Evolutionary conservation across 2,113 vertebrate genomes (phyloP).

Genomic region (Lophius piscatorius): DNA sequence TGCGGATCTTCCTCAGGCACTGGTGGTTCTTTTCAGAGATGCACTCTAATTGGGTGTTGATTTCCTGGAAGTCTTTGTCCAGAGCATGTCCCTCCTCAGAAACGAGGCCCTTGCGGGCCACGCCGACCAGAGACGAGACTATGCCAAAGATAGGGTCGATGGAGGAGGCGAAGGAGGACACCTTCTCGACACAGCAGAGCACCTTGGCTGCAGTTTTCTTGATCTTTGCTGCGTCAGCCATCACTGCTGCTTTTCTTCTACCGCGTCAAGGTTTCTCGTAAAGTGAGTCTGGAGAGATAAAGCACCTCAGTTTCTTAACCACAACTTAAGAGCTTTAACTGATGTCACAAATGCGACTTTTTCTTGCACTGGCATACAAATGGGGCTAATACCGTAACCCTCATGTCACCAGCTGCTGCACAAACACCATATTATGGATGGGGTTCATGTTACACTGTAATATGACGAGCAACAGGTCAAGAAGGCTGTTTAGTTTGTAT

Average conservation of each 20-base stretch:
- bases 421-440: slow-evolving; percentile 1
- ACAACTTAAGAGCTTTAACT: not conserved
- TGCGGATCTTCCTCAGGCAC: slow-evolving; percentile 74
- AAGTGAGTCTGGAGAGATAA: slow-evolving; percentile 17
- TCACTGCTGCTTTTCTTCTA: slow-evolving; percentile 46
- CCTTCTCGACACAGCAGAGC: slow-evolving; percentile 78
- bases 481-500: no score
- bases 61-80: slow-evolving; percentile 74
- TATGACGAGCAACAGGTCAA: no score
- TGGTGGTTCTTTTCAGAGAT: slow-evolving; percentile 78
- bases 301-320: not conserved
- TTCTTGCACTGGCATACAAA: slow-evolving; percentile 1
- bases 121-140: slow-evolving; percentile 78
- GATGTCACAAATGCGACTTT: not conserved
- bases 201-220: slow-evolving; percentile 73
- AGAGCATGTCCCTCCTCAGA: slow-evolving; percentile 63
- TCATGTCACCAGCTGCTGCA: slow-evolving; percentile 38
- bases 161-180: slow-evolving; percentile 80
- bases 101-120: slow-evolving; percentile 75
- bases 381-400: not conserved
- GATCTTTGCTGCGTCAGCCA: slow-evolving; percentile 69
- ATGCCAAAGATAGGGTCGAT: slow-evolving; percentile 81
- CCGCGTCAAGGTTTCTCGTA: not conserved
- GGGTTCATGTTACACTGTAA: slow-evolving; percentile 31
- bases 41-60: slow-evolving; percentile 73